Base-by-base conservation (phyloP, 2,113 vertebrate species). In the Psilopsiagon aymara region DNA sequence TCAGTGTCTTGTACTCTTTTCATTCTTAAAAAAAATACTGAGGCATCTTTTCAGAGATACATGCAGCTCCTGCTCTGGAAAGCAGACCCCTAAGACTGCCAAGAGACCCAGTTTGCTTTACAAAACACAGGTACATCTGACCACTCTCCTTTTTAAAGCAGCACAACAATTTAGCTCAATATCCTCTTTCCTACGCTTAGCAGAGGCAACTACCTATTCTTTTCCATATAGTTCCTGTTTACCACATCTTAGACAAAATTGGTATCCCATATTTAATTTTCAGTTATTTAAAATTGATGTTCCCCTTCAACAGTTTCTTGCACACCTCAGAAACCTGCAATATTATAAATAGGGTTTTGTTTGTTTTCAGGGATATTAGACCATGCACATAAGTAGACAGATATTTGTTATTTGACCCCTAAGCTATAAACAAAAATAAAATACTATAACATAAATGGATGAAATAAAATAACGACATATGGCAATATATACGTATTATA, bases 271-370 rank as follows among this genome's bases (percentile, higher is more conserved):
- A 39, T 37, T 68, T 73, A 25, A 9, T 39, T 83, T 76, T 51
- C 35, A 53, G 2, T 28, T 64, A 23, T 15, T 57, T 77, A 28
- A 92, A 62, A 18, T 31, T 41, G n/a, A 47, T 33, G 8, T 18
- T 69, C 4, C 29, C 37, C 20, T 67, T n/a, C 60, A 59, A n/a
- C 3, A 10, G 11, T 14, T 75, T 73, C 39, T 62, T 74, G 17
- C 23, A 49, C 24, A 33, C 31, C 29, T 52, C 47, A 23, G 25
- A 81, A 84, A 23, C 0, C 0, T 7, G 13, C 14, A 49, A 69
- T 33, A 19, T 53, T 37, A 27, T 60, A 68, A 91, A 75, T 8
- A 24, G 4, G 10, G 1, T 27, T 59, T 57, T 31, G 16, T 6
- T 51, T 52, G 10, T 14, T 68, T 88, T 63, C 4, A 82, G 44